Evolutionary conservation across 2,797 vertebrate species (phyloP).

Genomic region (Ibycter americanus): DNA sequence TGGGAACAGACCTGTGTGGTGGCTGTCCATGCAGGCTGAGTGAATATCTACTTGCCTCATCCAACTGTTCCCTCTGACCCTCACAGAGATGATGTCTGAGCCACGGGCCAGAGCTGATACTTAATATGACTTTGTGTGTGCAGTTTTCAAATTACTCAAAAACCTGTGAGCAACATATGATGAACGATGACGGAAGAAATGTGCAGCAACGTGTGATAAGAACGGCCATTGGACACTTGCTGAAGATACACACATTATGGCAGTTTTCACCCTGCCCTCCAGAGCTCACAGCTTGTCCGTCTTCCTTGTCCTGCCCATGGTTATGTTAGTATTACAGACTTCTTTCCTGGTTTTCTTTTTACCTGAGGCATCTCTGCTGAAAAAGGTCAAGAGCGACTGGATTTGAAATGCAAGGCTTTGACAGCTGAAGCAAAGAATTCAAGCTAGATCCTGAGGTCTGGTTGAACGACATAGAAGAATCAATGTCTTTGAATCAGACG

Average conservation of each 20-base stretch:
- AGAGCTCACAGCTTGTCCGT: neutral
- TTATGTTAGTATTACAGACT: neutral
- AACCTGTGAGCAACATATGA: rapidly evolving
- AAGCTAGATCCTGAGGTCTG: neutral
- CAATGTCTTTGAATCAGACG: neutral
- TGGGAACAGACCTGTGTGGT: neutral
- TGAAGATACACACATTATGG: neutral
- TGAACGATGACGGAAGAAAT: neutral
- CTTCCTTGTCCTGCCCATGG: neutral
- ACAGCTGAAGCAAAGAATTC: neutral
- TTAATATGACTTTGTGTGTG: neutral
- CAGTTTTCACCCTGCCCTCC: neutral
- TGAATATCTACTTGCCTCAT: neutral
- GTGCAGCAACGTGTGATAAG: neutral
- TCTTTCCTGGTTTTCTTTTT: neutral
- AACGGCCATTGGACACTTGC: neutral
- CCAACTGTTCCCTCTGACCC: neutral
- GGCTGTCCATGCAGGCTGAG: neutral
- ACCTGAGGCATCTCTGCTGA: neutral
- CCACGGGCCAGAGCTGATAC: neutral
- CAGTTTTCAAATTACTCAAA: neutral
- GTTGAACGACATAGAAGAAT: neutral
- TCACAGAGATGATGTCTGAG: rapidly evolving
- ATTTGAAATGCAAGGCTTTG: neutral
- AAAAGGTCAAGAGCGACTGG: neutral